phyloP scores from a whole-genome alignment of 2,797 vertebrate species.

The Oreochromis mossambicus region DNA sequence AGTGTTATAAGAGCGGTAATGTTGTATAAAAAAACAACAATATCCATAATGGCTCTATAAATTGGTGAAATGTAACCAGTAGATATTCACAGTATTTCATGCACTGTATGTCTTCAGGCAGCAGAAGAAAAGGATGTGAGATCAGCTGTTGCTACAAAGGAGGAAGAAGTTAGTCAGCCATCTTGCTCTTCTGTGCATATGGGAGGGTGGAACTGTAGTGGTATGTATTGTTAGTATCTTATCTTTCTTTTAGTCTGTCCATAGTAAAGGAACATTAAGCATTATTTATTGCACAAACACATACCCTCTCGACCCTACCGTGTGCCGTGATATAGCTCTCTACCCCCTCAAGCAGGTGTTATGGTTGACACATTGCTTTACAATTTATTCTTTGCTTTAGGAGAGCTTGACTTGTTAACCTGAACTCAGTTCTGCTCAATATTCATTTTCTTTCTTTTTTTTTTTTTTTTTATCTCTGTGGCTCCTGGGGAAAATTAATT shows the following conservation, averaged over 20 bases:
- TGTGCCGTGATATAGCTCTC: background rate
- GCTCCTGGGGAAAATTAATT: background rate
- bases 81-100: background rate
- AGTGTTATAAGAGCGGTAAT: background rate
- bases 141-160: conserved; percentile 35
- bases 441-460: background rate
- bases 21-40: background rate
- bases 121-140: conserved; percentile 5
- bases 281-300: background rate
- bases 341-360: background rate
- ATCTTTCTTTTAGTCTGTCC: background rate
- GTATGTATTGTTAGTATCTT: conserved; percentile 13
- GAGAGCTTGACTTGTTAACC: background rate
- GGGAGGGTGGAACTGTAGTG: conserved; percentile 17
- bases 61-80: background rate
- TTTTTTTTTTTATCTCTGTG: background rate
- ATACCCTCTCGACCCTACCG: background rate
- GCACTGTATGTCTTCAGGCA: conserved; percentile 14
- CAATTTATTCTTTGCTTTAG: background rate
- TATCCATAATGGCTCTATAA: background rate
- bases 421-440: background rate
- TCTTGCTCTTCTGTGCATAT: conserved; percentile 27
- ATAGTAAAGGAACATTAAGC: background rate
- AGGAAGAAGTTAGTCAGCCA: conserved; percentile 22
- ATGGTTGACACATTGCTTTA: background rate